phyloP scores from a whole-genome alignment of 1,140 invertebrate species.

The Euura lappo region DNA sequence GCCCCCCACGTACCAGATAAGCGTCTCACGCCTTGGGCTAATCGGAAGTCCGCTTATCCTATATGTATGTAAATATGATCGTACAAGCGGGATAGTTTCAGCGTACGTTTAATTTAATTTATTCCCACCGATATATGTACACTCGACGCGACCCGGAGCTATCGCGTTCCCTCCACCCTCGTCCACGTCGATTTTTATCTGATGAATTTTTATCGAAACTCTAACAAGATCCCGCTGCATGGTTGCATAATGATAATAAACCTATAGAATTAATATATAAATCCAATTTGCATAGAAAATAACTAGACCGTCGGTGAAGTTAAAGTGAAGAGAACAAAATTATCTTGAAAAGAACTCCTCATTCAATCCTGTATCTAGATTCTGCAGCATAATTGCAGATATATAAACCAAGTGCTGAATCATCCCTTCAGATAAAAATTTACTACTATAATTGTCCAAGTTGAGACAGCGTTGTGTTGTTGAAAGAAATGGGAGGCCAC shows the following conservation, averaged over 20 bases:
- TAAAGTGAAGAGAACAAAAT: too few species aligned
- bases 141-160: too few species aligned
- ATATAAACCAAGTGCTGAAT: too few species aligned
- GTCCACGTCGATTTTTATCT: not conserved
- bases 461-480: too few species aligned
- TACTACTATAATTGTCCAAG: too few species aligned
- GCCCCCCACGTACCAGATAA: not conserved
- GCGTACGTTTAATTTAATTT: not conserved
- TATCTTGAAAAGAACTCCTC: too few species aligned
- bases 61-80: not conserved
- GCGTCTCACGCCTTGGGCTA: not conserved
- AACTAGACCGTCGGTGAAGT: too few species aligned
- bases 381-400: too few species aligned
- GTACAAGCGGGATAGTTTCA: not conserved
- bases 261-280: not conserved
- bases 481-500: too few species aligned
- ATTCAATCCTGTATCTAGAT: too few species aligned
- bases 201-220: not conserved
- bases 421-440: too few species aligned
- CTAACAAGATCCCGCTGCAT: constrained; percentile 1
- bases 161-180: too few species aligned
- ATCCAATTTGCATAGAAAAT: not conserved
- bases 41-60: not conserved
- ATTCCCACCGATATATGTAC: not conserved
- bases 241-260: not conserved